Evolutionary conservation across 2,888 invertebrate genomes (phyloP).

Genomic region (Himalopsyche tibetana): DNA sequence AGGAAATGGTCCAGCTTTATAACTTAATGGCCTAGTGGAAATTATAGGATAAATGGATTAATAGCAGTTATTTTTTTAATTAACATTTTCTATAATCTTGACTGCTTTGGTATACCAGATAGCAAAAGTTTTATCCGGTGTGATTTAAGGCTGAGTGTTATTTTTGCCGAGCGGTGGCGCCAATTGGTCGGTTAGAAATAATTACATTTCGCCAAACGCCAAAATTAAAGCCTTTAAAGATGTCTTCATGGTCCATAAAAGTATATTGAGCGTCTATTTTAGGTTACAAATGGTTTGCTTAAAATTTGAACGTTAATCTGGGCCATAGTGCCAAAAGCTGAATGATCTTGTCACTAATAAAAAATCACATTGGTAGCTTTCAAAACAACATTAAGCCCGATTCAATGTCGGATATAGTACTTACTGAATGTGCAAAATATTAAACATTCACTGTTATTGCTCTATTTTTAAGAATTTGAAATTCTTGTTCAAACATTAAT

Average conservation of each 20-base stretch:
- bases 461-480: too few relatives aligned
- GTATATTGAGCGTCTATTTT: slow-evolving; percentile 40
- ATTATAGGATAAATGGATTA: too few relatives aligned
- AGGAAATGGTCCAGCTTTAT: too few relatives aligned
- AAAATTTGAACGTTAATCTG: slow-evolving; percentile 14
- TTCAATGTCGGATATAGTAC: neutral
- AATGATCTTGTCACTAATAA: slow-evolving; percentile 15
- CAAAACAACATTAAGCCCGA: neutral
- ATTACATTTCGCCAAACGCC: slow-evolving; percentile 46
- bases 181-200: slow-evolving; percentile 30
- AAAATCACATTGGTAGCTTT: neutral
- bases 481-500: too few relatives aligned
- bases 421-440: too few relatives aligned
- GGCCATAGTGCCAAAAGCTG: neutral
- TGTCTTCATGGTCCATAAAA: slow-evolving; percentile 54
- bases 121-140: neutral
- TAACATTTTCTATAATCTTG: too few relatives aligned
- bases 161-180: slow-evolving; percentile 15
- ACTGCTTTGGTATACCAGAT: neutral
- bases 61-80: too few relatives aligned
- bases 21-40: too few relatives aligned
- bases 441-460: too few relatives aligned
- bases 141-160: slow-evolving; percentile 5
- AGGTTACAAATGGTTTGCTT: slow-evolving; percentile 34
- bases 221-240: slow-evolving; percentile 57